Base-by-base conservation (phyloP, 2,113 vertebrate species). In the Dunckerocampus dactyliophorus region DNA sequence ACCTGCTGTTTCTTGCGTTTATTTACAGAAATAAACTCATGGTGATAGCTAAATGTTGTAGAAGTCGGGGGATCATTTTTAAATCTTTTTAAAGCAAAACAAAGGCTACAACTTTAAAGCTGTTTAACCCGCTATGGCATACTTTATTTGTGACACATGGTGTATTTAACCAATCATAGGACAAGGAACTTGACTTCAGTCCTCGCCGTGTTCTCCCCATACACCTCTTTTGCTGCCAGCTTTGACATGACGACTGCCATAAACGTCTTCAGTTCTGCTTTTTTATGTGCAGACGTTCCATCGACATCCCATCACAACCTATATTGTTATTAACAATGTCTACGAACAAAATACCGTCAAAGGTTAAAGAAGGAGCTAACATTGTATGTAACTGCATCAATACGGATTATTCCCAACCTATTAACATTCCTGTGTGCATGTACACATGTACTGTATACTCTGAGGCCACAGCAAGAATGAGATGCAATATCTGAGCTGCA, bases 211-310 rank as follows among this genome's bases (percentile, higher is more conserved):
- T 39, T 39, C 37, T 39, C 37, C 24, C 24, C 24, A 28, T 28
- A 28, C n/a, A n/a, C 9, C 34, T 6, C 7, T 6, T 37, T 37
- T 37, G 34, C 47, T 69, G 77, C 72, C 84, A 81, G 64, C 56
- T 69, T 57, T 63, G 34, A 52, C 59, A 43, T 28, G 73, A 49
- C 46, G 47, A n/a, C 51, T 80, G 75, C 71, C 77, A 77, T 69
- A 59, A 75, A 78, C 52, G 69, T 79, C 81, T 77, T 67, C 77
- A 75, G 60, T 75, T 71, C 59, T 53, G 47, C 65, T 76, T 77
- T 77, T 82, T 55, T 76, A 69, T 57, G 62, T 76, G 72, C 39
- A 59, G 60, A 71, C 62, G 62, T 54, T 59, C 67, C 15, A 69
- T 39, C 9, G 22, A 24, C 13, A 52, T 28, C 14, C 22, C 14